Percentiles rank a stretch among this genome's conserved stretches.
Conservation (phyloP, 1,140 invertebrate species). For the Macrocentrus cingulum region DNA sequence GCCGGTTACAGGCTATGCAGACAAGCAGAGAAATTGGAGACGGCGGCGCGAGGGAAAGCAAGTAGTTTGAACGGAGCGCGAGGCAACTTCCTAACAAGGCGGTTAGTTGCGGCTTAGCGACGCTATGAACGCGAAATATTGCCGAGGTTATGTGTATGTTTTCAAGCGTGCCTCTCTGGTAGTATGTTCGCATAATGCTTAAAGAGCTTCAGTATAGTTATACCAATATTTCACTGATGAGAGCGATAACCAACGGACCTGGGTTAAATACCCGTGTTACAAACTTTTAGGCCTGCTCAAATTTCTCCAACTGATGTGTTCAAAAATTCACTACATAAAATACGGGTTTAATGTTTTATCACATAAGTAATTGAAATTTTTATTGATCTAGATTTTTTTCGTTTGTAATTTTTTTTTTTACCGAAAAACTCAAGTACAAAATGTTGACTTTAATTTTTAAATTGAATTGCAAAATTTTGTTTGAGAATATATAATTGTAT, state of each 20-base stretch:
- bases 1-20: slow-evolving; percentile 23
- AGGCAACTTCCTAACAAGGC: slow-evolving; percentile 57
- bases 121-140: slow-evolving; percentile 52
- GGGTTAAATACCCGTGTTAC: slow-evolving; percentile 4
- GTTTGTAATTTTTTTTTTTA: too few species aligned
- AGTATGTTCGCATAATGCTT: slow-evolving; percentile 15
- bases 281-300: too few species aligned
- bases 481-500: too few species aligned
- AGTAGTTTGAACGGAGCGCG: slow-evolving; percentile 24
- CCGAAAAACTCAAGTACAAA: too few species aligned
- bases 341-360: too few species aligned
- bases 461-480: too few species aligned
- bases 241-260: slow-evolving; percentile 3
- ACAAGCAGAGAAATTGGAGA: slow-evolving; percentile 23
- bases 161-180: slow-evolving; percentile 17
- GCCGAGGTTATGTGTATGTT: slow-evolving; percentile 20
- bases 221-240: slow-evolving; percentile 28
- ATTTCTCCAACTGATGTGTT: too few species aligned
- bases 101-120: slow-evolving; percentile 56
- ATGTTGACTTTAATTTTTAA: too few species aligned
- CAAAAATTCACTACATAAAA: too few species aligned
- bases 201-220: slow-evolving; percentile 25
- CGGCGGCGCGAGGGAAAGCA: slow-evolving; percentile 28
- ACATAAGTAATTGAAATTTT: too few species aligned
- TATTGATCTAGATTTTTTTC: too few species aligned